A percentile compares a stretch with the other conserved stretches of the same genome.
Conservation (phyloP, 2,888 invertebrate species). For the Pheosia gnoma region DNA sequence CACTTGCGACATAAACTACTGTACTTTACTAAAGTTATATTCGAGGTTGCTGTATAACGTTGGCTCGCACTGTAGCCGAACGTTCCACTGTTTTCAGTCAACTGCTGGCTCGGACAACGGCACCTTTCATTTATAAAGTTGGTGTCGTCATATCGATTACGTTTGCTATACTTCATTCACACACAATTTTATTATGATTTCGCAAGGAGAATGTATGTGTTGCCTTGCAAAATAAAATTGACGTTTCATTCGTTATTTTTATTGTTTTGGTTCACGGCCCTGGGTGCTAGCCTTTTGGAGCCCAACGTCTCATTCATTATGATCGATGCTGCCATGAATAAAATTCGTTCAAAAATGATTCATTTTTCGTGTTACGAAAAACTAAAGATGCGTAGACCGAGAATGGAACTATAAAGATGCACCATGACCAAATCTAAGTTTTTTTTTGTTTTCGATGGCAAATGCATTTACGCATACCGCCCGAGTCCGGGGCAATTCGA, state of each 20-base stretch:
- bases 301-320: no score
- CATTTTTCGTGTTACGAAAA: no score
- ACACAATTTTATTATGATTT: slow-evolving; percentile 65
- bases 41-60: slow-evolving; percentile 62
- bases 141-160: slow-evolving; percentile 81
- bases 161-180: slow-evolving; percentile 56
- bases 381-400: no score
- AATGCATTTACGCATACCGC: no score
- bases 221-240: slow-evolving; percentile 46
- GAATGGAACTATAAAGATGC: no score
- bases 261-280: no score
- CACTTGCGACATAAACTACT: slow-evolving; percentile 58
- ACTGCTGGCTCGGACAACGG: slow-evolving; percentile 64
- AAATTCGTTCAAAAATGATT: no score
- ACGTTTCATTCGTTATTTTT: slow-evolving; percentile 12
- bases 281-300: no score
- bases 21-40: slow-evolving; percentile 42
- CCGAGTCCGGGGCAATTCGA: no score
- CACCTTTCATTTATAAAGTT: slow-evolving; percentile 81
- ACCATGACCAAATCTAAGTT: no score
- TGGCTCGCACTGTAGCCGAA: slow-evolving; percentile 84
- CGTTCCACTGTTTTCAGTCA: slow-evolving; percentile 65
- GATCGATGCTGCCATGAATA: no score
- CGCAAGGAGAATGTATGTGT: slow-evolving; percentile 35
- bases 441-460: no score